Conservation (phyloP, 2,888 invertebrate genomes). For the Sinopyrophorus schimmeli region DNA sequence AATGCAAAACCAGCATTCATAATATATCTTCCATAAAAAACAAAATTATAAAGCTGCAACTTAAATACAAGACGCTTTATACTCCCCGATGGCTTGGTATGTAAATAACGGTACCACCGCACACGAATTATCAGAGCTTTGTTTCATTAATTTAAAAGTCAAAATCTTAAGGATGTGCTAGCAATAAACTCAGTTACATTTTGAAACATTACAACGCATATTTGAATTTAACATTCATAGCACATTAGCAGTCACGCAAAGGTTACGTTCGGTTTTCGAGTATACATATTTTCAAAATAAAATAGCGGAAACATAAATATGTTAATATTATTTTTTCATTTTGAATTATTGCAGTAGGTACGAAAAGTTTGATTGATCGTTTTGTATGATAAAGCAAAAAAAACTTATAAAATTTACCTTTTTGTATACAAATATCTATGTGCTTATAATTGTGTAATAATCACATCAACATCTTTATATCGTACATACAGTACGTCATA, state of each 20-base stretch:
- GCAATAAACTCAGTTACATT: constrained; percentile 17
- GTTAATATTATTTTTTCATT: too few relatives aligned
- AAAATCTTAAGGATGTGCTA: constrained; percentile 22
- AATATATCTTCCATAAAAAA: constrained; percentile 32
- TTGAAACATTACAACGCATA: constrained; percentile 4
- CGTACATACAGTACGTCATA: too few relatives aligned
- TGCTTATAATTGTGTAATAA: too few relatives aligned
- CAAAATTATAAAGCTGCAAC: constrained; percentile 24
- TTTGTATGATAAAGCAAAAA: too few relatives aligned
- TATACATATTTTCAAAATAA: not conserved
- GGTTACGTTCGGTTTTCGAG: constrained; percentile 4
- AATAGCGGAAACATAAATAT: not conserved
- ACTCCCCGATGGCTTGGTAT: constrained; percentile 42
- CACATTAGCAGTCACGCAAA: constrained; percentile 17
- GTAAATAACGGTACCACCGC: constrained; percentile 40
- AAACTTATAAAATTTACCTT: too few relatives aligned
- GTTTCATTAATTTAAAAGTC: constrained; percentile 42
- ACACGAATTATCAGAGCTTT: constrained; percentile 39
- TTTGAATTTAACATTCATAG: constrained; percentile 18
- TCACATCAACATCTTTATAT: too few relatives aligned
- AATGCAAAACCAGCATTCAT: constrained; percentile 27
- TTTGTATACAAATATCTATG: too few relatives aligned
- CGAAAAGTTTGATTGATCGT: too few relatives aligned
- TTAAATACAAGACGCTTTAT: constrained; percentile 38
- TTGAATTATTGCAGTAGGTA: too few relatives aligned